Percentiles rank a stretch among this genome's conserved stretches.
phyloP scores from a whole-genome alignment of 2,113 vertebrate genomes.

The Caretta caretta region DNA sequence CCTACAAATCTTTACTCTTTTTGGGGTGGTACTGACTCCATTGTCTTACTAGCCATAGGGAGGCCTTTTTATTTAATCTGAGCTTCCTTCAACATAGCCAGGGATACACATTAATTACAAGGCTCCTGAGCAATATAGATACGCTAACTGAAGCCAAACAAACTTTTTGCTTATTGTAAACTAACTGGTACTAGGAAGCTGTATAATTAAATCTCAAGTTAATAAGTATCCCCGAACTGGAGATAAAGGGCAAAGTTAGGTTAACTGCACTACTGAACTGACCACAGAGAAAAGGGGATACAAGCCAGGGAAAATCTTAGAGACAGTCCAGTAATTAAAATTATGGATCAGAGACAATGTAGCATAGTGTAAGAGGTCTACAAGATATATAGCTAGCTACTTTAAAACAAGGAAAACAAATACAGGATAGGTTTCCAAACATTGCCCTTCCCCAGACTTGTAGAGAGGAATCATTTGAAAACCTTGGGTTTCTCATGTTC shows the following conservation, averaged over 20 bases:
- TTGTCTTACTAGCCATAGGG: background rate
- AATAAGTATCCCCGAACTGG: background rate
- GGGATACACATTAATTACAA: background rate
- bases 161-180: background rate
- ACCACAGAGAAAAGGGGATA: background rate
- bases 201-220: conserved; percentile 10
- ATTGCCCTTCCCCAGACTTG: too few relatives aligned
- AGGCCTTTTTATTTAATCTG: conserved; percentile 29
- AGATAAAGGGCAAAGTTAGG: background rate
- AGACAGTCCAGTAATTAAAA: background rate
- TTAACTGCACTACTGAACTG: background rate
- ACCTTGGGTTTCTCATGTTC: too few relatives aligned
- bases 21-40: background rate
- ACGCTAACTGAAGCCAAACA: background rate
- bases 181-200: background rate
- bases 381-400: background rate
- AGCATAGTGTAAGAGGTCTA: background rate
- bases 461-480: background rate
- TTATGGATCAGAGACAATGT: background rate
- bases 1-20: background rate
- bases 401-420: background rate
- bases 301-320: conserved; percentile 15
- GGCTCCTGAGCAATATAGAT: background rate
- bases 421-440: background rate
- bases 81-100: background rate